A percentile compares a stretch with the other conserved stretches of the same genome.
These are phyloP conservation scores for Eupsilia transversa DNA, from an alignment of 2,888 invertebrate species.

Conservation along the genomic window DNA sequence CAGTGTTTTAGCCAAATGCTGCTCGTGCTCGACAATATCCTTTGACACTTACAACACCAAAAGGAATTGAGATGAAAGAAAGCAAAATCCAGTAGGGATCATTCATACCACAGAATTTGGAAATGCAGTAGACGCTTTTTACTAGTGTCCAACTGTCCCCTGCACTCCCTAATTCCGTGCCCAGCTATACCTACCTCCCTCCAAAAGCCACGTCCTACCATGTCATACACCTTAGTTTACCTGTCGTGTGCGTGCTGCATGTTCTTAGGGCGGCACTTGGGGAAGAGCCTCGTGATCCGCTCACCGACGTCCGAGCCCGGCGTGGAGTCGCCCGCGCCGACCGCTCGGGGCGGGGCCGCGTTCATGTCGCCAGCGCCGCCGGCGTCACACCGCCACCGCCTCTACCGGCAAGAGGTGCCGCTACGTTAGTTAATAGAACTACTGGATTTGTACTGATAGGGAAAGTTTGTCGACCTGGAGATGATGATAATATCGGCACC, in stretches of 20 bases:
- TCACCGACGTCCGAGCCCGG: conserved; percentile 91
- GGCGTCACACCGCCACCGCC: conserved; percentile 84
- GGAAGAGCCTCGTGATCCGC: conserved; percentile 96
- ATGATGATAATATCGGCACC: not conserved
- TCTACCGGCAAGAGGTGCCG: conserved; percentile 83
- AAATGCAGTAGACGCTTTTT: not conserved
- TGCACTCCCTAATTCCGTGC: conserved; percentile 14
- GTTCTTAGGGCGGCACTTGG: conserved; percentile 95
- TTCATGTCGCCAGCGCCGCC: conserved; percentile 85
- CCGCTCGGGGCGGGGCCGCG: conserved; percentile 86
- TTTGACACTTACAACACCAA: not conserved
- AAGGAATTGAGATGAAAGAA: not conserved
- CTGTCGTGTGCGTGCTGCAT: conserved; percentile 89
- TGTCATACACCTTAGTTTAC: conserved; percentile 67
- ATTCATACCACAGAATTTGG: conserved; percentile 23
- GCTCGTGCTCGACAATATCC: not conserved
- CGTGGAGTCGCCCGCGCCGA: conserved; percentile 89
- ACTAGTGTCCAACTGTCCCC: not conserved
- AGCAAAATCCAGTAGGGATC: not conserved
- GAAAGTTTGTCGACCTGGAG: conserved; percentile 10
- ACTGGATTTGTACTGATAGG: conserved; percentile 10
- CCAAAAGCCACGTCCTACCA: conserved; percentile 40
- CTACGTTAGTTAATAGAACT: conserved; percentile 73
- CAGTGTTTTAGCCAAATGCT: not conserved
- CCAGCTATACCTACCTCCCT: conserved; percentile 30